Evolutionary conservation across 2,113 vertebrate species (phyloP), one percentile per base, ranked within the genome.

Genomic region (Coryphaenoides rupestris): DNA sequence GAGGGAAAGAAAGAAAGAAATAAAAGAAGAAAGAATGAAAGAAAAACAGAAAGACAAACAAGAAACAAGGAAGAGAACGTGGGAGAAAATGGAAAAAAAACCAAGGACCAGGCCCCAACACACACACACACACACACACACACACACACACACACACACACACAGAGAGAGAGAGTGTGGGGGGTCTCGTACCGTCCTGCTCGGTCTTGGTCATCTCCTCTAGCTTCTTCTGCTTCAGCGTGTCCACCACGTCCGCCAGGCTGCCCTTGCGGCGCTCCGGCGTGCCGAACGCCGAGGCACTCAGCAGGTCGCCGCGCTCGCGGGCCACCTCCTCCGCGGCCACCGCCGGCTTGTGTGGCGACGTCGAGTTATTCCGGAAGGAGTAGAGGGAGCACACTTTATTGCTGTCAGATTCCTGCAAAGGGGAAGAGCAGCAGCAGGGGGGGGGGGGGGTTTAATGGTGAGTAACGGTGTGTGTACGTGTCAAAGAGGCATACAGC

Each of bases 341-440:
- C n/a, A n/a, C n/a, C n/a, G n/a, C n/a, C 52, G 95, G 93, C 89
- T 99, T 99, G 88, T 95, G 95, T 84, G 96, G 96, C 91, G 96
- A 98, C 93, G 96, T 98, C 92, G 96, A 97, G 90, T 95, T 98
- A 94, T 97, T 98, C 93, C 95, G 95, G 94, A 98, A 98, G 92
- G 96, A 96, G 94, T 98, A 98, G 74, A 97, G 91, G 92, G 95
- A 96, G 88, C 96, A 98, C 92, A 98, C 94, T 91, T 98, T 98
- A 95, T 93, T 98, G 94, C 92, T 98, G 89, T 98, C 96, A 89
- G 94, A 93, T 78, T 98, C 96, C 96, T 98, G 90, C 68, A 90
- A 91, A 86, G 84, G 91, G 86, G 84, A 81, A n/a, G n/a, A 85
- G 66, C 82, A 55, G 62, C 73, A 17, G 54, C 69, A 59, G n/a